Conservation (phyloP, 2,797 vertebrate species). For the Botia almorhae region DNA sequence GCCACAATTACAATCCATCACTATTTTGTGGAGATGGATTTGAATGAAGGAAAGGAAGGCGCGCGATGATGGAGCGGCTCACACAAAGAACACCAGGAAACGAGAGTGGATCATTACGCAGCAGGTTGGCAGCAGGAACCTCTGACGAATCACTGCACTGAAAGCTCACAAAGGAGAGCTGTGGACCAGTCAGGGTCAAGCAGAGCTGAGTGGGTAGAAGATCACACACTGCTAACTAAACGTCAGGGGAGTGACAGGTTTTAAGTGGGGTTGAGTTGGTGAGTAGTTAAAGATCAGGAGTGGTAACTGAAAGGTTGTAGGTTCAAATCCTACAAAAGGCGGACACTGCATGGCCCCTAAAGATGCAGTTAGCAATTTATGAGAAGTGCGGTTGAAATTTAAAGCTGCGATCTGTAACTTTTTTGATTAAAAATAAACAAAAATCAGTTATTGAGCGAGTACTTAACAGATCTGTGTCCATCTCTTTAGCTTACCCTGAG, state of each 20-base stretch:
- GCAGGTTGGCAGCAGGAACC: constrained; percentile 28
- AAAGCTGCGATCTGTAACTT: too few relatives aligned
- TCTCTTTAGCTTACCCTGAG: too few relatives aligned
- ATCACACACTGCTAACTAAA: constrained; percentile 18
- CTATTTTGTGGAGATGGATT: constrained; percentile 33
- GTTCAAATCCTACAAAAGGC: not conserved
- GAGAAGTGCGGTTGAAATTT: too few relatives aligned
- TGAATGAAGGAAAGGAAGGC: constrained; percentile 38
- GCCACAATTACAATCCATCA: constrained; percentile 41
- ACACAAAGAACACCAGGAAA: constrained; percentile 6
- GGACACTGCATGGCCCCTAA: not conserved
- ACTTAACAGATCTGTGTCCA: too few relatives aligned
- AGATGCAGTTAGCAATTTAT: too few relatives aligned
- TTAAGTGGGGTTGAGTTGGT: not conserved
- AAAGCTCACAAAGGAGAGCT: constrained; percentile 18
- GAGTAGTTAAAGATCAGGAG: not conserved
- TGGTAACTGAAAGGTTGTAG: not conserved
- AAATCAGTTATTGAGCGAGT: too few relatives aligned
- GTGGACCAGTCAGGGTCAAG: constrained; percentile 37
- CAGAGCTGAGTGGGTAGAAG: constrained; percentile 6
- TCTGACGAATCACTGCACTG: not conserved
- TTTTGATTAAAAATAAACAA: too few relatives aligned
- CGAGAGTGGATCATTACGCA: constrained; percentile 13
- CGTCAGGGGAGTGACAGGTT: not conserved
- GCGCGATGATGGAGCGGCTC: constrained; percentile 39